phyloP scores from a whole-genome alignment of 1,140 invertebrate genomes.

The Eurosta solidaginis region DNA sequence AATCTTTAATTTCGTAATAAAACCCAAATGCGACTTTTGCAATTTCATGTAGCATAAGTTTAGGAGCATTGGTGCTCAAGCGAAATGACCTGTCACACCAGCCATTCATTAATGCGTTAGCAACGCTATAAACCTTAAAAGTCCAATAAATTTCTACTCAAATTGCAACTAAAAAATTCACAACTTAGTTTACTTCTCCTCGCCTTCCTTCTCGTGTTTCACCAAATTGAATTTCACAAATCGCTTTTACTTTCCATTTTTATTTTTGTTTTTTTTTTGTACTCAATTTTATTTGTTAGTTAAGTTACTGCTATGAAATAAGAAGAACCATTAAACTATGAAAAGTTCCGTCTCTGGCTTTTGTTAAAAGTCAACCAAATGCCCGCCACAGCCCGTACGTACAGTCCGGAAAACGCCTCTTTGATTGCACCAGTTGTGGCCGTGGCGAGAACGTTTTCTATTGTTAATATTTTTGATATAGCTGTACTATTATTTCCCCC shows the following conservation, averaged over 20 bases:
- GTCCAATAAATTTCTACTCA: conserved; percentile 11
- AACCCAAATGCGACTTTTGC: neutral
- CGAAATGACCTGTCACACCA: neutral
- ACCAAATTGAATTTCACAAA: conserved; percentile 26
- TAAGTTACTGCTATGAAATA: neutral
- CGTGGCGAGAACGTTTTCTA: neutral
- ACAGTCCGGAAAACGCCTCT: neutral
- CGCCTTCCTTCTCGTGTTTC: neutral
- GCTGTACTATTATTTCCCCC: neutral
- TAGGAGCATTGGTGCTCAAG: neutral
- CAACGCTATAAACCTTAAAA: conserved; percentile 1
- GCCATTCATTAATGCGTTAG: neutral
- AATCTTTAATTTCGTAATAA: neutral
- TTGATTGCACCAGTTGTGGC: neutral
- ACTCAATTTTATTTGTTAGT: conserved; percentile 15
- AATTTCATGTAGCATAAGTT: neutral
- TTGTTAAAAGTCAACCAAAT: conserved; percentile 16
- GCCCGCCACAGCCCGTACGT: neutral
- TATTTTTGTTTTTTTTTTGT: neutral
- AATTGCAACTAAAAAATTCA: neutral
- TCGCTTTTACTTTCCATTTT: neutral
- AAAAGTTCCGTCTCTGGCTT: conserved; percentile 2
- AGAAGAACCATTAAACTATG: conserved; percentile 8
- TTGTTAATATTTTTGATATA: neutral
- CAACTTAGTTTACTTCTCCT: neutral